Conservation (phyloP, 2,113 vertebrate genomes). For the Sapajus apella region DNA sequence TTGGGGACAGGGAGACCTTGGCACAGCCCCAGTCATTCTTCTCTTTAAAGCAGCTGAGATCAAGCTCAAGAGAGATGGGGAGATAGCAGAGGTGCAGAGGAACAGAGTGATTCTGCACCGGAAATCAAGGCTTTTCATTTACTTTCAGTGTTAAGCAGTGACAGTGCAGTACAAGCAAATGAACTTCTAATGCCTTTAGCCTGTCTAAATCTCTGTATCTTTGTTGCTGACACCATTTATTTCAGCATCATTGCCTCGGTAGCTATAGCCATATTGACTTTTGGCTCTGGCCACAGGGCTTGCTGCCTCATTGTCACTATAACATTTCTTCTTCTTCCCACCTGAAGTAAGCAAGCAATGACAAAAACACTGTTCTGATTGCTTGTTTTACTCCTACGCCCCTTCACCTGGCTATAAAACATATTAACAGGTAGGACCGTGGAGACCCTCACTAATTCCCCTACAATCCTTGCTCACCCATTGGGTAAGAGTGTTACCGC, state of each 20-base stretch:
- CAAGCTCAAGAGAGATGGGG: neutral
- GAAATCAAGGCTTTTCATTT: neutral
- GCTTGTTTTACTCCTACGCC: neutral
- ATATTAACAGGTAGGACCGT: neutral
- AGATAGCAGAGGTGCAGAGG: neutral
- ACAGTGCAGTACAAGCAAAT: neutral
- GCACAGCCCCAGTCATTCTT: neutral
- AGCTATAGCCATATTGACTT: neutral
- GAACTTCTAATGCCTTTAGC: neutral
- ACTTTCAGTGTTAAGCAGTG: neutral
- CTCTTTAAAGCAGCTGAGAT: neutral
- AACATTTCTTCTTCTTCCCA: conserved; percentile 12
- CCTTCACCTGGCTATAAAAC: neutral
- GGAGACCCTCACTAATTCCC: neutral
- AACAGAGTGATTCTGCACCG: neutral
- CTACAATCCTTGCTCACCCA: neutral
- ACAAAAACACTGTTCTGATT: neutral
- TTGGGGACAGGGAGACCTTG: neutral
- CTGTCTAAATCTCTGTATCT: neutral
- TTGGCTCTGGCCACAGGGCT: neutral
- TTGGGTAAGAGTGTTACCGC: neutral
- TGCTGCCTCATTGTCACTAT: neutral
- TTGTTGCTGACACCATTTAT: neutral
- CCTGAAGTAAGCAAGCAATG: neutral
- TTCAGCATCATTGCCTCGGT: neutral